Evolutionary conservation across 2,888 invertebrate genomes (phyloP), one percentile per base, ranked within the genome.

Genomic region (Perdita meconis): DNA sequence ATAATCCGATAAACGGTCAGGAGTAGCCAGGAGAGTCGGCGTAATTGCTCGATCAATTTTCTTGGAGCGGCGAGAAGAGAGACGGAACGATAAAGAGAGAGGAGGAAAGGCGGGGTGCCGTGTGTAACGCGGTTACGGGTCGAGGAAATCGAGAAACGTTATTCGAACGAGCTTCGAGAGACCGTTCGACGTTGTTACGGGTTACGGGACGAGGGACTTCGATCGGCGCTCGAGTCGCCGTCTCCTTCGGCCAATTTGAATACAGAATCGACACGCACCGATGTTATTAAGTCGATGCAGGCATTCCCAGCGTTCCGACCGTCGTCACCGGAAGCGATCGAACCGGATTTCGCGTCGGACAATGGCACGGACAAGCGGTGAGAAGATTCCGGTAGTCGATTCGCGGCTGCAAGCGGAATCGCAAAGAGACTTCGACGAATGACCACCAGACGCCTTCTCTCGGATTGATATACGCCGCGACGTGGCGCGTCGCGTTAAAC

Each of bases 21-120:
- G 30, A 66, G 75, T 60, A 60, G 76, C 76, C 65, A 4, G 66
- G 26, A 47, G 47, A 47, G 61, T 64, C 73, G 70, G 66, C 57
- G 70, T 82, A 79, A 83, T 82, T 80, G 74, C 76, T 77, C 82
- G 69, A 84, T 83, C 73, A 80, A 85, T 85, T 83, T 85, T 74
- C 76, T 82, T 76, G 57, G 61, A 61, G 40, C 36, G 22, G 61
- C 63, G 60, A 16, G 24, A 51, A 51, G 51, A 13, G 22, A 8
- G 22, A 10, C 47, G 19, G 47, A 47, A 10, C 47, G 22, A 47
- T 10, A 10, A 47, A 22, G 10, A 47, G 47, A 47, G n/a, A 44
- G 16, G 19, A 16, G 47, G 10, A 22, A 10, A 19, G 47, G 47
- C 19, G n/a, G 51, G 61, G 22, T n/a, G n/a, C n/a, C n/a, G 40